A percentile compares a stretch with the other conserved stretches of the same genome.
These are phyloP conservation scores for Dromaius novaehollandiae DNA, from an alignment of 2,113 vertebrate species.

Conservation along the genomic window DNA sequence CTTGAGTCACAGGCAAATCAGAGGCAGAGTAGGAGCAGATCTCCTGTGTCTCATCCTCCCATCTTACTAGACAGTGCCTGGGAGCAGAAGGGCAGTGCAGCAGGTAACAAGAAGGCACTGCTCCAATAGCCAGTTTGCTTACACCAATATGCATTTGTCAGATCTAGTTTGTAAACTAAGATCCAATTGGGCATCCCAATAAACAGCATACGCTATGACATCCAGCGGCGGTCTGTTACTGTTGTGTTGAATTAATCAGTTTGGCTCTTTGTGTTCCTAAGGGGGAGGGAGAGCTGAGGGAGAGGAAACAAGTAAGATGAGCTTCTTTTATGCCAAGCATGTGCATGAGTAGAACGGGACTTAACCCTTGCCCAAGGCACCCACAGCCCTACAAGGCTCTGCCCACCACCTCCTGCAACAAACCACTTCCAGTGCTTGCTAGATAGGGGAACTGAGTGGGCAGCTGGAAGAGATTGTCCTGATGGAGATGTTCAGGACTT, in stretches of 20 bases:
- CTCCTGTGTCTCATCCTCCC: not conserved
- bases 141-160: conserved; percentile 4
- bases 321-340: not conserved
- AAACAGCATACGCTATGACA: not conserved
- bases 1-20: not conserved
- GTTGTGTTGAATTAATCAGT: conserved; percentile 4
- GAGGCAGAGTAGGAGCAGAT: not conserved
- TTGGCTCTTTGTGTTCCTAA: not conserved
- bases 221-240: not conserved
- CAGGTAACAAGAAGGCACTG: not conserved
- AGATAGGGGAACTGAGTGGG: not conserved
- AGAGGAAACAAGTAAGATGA: not conserved
- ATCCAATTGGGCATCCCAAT: not conserved
- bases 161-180: not conserved
- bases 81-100: not conserved
- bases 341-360: not conserved
- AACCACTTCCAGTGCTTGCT: not conserved
- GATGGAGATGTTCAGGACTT: not conserved
- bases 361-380: not conserved
- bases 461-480: not conserved
- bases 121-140: not conserved
- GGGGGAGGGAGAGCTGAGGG: not conserved
- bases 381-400: not conserved
- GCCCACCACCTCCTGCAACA: not conserved
- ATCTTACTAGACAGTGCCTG: not conserved